Conservation (phyloP, 2,888 invertebrate species). For the Apamea epomidion region DNA sequence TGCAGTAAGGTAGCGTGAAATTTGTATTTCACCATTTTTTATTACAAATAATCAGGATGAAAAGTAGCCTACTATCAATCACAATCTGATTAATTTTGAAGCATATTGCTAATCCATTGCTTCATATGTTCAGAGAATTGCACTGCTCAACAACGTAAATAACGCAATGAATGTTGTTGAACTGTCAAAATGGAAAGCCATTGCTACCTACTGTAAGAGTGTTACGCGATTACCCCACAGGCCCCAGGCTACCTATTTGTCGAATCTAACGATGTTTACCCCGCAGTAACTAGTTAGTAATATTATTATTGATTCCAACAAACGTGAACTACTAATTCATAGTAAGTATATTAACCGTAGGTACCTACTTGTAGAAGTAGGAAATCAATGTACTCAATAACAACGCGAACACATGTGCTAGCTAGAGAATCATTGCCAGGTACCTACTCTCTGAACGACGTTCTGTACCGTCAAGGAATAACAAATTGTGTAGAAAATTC, state of each 20-base stretch:
- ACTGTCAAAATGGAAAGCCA: too few species aligned
- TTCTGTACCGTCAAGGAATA: not conserved
- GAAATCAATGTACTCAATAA: slow-evolving; percentile 25
- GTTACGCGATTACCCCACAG: too few species aligned
- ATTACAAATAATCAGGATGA: not conserved
- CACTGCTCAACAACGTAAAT: too few species aligned
- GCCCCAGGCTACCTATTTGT: too few species aligned
- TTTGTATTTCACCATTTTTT: not conserved
- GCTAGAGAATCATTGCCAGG: slow-evolving; percentile 11
- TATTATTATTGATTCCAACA: not conserved
- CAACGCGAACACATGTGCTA: not conserved
- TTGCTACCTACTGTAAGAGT: too few species aligned
- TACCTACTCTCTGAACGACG: slow-evolving; percentile 2
- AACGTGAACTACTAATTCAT: slow-evolving; percentile 12
- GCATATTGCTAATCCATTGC: too few species aligned
- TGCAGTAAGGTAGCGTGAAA: not conserved
- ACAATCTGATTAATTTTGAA: too few species aligned
- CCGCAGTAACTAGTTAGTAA: too few species aligned
- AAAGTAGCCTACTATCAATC: not conserved
- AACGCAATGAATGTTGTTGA: too few species aligned
- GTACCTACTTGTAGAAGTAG: slow-evolving; percentile 19
- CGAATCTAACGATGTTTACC: too few species aligned
- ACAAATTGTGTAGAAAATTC: not conserved
- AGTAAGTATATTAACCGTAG: not conserved
- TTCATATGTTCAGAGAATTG: too few species aligned